Evolutionary conservation across 2,797 vertebrate genomes (phyloP), one percentile per base, ranked within the genome.

Genomic region (Clarias laeviceps): DNA sequence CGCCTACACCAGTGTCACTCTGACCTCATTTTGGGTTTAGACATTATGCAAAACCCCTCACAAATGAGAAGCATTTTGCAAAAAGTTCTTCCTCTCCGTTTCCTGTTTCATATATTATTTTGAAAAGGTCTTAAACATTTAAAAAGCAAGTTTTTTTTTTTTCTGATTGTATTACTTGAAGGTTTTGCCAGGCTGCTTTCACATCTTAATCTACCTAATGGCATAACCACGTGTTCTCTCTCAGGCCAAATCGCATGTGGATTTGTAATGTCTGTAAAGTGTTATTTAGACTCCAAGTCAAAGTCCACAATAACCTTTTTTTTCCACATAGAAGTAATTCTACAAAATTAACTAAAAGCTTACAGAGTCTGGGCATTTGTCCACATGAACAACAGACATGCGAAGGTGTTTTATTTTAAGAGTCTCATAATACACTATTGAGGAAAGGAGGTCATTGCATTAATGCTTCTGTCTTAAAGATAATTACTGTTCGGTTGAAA

Each of bases 21-120:
- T 85, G 86, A 87, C 86, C 78, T 90, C 78, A 66, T 64, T 62
- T 65, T 83, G 81, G 82, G 66, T 65, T 86, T 85, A 82, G 59
- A 72, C 24, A 68, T 86, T 88, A 65, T 77, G 84, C 64, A 84
- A 88, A 84, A 3, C 0, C 27, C 24, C 54, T 37, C 29, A 57
- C 64, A 64, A 64, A 77, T 34, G 22, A 77, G n/a, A 73, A 80
- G 77, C 74, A 45, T 9, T 82, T 40, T 27, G 24, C 68, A 50
- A 70, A 27, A 73, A 29, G 12, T 73, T 50, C 22, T 84, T 32
- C 7, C 61, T 70, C 14, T 78, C 5, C 50, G 59, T 83, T 76
- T 82, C 54, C 64, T 65, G 72, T 82, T 82, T 14, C 18, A 24
- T 72, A 54, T 50, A 61, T 66, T 68, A 64, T 83, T 69, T 68